Conservation (phyloP, 2,113 vertebrate genomes). For the Willisornis vidua region DNA sequence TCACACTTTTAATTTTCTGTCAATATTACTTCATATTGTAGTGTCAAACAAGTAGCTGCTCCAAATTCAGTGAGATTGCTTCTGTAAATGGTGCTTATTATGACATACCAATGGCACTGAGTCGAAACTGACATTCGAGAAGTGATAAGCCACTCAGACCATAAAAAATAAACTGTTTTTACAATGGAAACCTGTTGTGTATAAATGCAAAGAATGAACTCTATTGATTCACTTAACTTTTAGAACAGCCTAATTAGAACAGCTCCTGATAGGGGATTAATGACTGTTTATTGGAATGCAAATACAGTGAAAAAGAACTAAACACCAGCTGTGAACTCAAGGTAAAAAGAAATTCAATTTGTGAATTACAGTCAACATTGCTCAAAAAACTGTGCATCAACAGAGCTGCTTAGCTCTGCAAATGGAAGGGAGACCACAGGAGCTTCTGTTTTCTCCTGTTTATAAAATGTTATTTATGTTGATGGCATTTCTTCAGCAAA, state of each 20-base stretch:
- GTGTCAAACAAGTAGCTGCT: background rate
- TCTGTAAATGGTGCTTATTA: background rate
- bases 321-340: background rate
- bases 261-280: background rate
- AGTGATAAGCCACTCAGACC: background rate
- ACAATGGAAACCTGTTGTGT: background rate
- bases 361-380: background rate
- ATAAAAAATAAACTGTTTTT: background rate
- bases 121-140: background rate
- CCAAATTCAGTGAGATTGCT: background rate
- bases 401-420: background rate
- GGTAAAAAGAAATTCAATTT: background rate
- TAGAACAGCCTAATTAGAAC: conserved; percentile 14
- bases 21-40: background rate
- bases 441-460: background rate
- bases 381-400: background rate
- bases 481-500: conserved; percentile 20
- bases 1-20: background rate
- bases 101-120: background rate
- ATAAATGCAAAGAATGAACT: conserved; percentile 18
- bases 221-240: conserved; percentile 9
- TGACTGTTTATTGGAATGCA: background rate
- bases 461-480: background rate
- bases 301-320: background rate
- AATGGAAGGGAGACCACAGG: background rate